Evolutionary conservation across 2,888 invertebrate species (phyloP).

Genomic region (Phrixothrix hirtus): DNA sequence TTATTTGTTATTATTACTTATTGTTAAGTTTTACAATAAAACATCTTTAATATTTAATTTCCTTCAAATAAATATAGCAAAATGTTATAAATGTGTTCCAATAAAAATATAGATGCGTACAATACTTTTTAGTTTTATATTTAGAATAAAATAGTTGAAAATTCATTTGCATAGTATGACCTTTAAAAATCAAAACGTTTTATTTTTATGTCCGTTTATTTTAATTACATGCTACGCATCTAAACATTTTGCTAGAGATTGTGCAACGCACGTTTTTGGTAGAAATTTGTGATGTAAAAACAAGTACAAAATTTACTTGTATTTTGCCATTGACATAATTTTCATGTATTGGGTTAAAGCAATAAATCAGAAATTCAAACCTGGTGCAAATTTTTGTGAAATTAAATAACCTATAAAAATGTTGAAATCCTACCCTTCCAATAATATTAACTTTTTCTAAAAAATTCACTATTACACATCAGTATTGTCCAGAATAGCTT

Average conservation of each 20-base stretch:
- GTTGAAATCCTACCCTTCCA: no score
- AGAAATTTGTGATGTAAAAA: constrained; percentile 20
- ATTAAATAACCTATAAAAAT: no score
- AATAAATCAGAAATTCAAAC: constrained; percentile 22
- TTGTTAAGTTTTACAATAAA: constrained; percentile 30
- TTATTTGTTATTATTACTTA: constrained; percentile 29
- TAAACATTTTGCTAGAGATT: constrained; percentile 18
- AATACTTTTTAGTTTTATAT: no score
- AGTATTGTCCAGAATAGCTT: no score
- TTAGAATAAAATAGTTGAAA: no score
- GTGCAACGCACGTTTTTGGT: constrained; percentile 16
- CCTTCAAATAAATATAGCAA: constrained; percentile 10
- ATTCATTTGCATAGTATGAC: no score
- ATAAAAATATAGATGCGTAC: no score
- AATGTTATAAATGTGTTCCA: constrained; percentile 2
- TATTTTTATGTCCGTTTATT: neutral
- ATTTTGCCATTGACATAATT: constrained; percentile 29
- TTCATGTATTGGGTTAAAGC: constrained; percentile 31
- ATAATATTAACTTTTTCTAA: no score
- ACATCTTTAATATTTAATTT: constrained; percentile 24
- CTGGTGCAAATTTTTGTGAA: no score
- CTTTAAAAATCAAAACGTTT: neutral
- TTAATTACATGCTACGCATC: neutral
- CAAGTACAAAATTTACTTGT: constrained; percentile 18
- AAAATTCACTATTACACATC: no score